Evolutionary conservation across 2,888 invertebrate genomes (phyloP).

Genomic region (Drosophila maculinotata): DNA sequence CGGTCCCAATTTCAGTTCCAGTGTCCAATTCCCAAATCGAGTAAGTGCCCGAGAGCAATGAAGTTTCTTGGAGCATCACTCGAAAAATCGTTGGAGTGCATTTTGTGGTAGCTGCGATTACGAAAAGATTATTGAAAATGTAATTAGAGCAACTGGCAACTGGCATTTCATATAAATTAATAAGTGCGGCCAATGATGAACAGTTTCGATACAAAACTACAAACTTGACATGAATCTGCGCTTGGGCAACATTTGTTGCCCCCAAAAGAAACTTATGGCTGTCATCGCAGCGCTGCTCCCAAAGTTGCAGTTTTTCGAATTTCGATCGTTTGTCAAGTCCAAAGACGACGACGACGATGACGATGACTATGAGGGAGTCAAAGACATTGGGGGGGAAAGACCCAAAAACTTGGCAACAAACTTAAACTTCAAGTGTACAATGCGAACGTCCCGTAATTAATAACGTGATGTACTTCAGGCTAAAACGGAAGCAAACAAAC

Average conservation of each 20-base stretch:
- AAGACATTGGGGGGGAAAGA: slow-evolving; percentile 12
- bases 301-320: slow-evolving; percentile 45
- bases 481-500: slow-evolving; percentile 64
- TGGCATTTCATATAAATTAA: slow-evolving; percentile 23
- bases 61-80: slow-evolving; percentile 68
- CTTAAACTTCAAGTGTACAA: slow-evolving; percentile 22
- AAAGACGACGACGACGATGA: slow-evolving; percentile 46
- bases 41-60: slow-evolving; percentile 18
- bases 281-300: slow-evolving; percentile 30
- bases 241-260: slow-evolving; percentile 50
- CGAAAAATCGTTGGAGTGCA: slow-evolving; percentile 55
- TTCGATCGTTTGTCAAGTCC: slow-evolving; percentile 50
- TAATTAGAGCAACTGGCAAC: slow-evolving; percentile 72
- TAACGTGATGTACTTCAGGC: slow-evolving; percentile 59
- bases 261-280: slow-evolving; percentile 16
- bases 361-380: no score
- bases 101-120: slow-evolving; percentile 72
- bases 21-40: slow-evolving; percentile 12
- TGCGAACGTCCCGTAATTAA: slow-evolving; percentile 55
- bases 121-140: slow-evolving; percentile 70
- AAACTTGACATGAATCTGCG: slow-evolving; percentile 54
- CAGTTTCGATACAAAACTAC: slow-evolving; percentile 29
- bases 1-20: slow-evolving; percentile 13
- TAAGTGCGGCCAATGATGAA: slow-evolving; percentile 53
- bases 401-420: slow-evolving; percentile 35